Conservation (phyloP, 2,113 vertebrate species). For the Falcunculus frontatus region DNA sequence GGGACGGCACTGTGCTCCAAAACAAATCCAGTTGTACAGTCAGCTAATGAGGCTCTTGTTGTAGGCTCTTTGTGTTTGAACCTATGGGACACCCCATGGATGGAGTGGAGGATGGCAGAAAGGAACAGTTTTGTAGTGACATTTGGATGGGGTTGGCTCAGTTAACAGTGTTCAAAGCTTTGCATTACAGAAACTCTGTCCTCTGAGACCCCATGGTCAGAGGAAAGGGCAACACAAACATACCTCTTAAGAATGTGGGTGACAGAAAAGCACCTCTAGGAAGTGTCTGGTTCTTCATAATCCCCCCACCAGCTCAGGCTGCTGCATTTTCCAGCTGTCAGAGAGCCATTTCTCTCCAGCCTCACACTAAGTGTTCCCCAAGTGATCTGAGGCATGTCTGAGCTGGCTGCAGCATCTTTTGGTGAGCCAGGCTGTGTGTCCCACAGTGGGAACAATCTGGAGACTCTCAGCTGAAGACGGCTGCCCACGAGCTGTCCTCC, state of each 20-base stretch:
- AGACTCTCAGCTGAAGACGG: neutral
- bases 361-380: neutral
- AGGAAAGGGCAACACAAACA: neutral
- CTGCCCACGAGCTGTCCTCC: neutral
- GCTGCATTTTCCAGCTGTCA: neutral
- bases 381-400: neutral
- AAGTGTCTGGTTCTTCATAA: neutral
- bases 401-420: neutral
- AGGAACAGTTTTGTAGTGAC: neutral
- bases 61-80: neutral
- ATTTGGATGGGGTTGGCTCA: neutral
- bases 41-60: constrained; percentile 32
- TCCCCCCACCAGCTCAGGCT: neutral
- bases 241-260: neutral
- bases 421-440: neutral
- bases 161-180: neutral
- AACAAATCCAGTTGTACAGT: neutral
- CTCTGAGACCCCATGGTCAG: neutral
- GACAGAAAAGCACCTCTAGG: neutral
- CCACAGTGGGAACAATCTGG: neutral
- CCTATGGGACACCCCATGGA: neutral
- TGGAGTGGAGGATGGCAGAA: neutral
- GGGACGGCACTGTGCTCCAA: neutral
- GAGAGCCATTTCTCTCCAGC: neutral
- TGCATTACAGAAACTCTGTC: fast-evolving